Evolutionary conservation across 1,140 invertebrate species (phyloP).

Genomic region (Trigoniulus corallinus): DNA sequence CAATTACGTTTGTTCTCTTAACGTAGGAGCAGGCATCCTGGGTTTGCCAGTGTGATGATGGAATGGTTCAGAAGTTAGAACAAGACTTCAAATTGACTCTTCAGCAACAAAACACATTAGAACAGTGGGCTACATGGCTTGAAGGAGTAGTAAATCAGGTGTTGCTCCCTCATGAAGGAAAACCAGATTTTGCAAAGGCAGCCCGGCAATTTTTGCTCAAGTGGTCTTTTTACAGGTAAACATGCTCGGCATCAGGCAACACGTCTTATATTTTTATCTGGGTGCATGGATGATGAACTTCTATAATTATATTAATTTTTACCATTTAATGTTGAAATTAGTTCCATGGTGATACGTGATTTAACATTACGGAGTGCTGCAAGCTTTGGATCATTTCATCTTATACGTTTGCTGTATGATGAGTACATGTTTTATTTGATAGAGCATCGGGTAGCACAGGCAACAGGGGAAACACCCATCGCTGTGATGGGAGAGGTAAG

Average conservation of each 20-base stretch:
- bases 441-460: slow-evolving; percentile 87
- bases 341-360: slow-evolving; percentile 91
- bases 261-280: no score
- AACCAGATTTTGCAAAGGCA: slow-evolving; percentile 66
- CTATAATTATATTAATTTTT: slow-evolving; percentile 23
- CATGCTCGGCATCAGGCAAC: neutral
- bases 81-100: slow-evolving; percentile 86
- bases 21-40: slow-evolving; percentile 59
- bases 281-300: no score
- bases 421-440: slow-evolving; percentile 99
- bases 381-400: slow-evolving; percentile 97
- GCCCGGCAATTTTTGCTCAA: slow-evolving; percentile 89
- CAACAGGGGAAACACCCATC: slow-evolving; percentile 76
- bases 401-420: slow-evolving; percentile 91
- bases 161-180: slow-evolving; percentile 70
- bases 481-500: slow-evolving; percentile 74
- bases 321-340: no score
- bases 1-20: neutral
- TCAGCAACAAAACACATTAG: slow-evolving; percentile 79
- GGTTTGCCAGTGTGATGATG: slow-evolving; percentile 89
- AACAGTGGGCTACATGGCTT: slow-evolving; percentile 95
- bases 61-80: slow-evolving; percentile 69
- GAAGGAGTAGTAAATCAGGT: slow-evolving; percentile 75
- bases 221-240: slow-evolving; percentile 94
- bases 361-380: slow-evolving; percentile 86